Base-by-base conservation (phyloP, 2,888 invertebrate species). In the Ischnura elegans region DNA sequence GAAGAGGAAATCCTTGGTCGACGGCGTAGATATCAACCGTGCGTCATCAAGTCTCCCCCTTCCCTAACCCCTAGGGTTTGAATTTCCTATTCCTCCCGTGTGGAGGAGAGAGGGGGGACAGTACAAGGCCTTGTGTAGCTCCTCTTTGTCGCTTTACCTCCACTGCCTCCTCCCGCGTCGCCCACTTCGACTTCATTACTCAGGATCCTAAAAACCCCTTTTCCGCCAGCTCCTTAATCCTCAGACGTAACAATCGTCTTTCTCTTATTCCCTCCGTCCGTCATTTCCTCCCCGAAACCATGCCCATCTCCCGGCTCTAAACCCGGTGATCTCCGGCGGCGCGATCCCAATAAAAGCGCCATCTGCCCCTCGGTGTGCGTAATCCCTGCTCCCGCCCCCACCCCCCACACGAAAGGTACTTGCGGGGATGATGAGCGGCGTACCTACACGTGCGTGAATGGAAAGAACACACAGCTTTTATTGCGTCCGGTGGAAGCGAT, bases 201-300 rank as follows among this genome's bases (percentile, higher is more conserved):
- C 45, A 42, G 16, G 46, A 86, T 46, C 86, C 90, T 51, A 42
- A 90, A 45, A 43, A 4, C 55, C 55, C 36, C 61, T 61, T 25
- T 43, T 61, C n/a, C 90, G 43, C 61, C 55, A 16, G 51, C 87
- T 61, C 61, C 87, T 90, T 90, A 61, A 90, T 87, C 87, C 87
- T 55, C 55, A 21, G 61, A 43, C 66, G 43, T 66, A 87, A 51
- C 87, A 87, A 87, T 55, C 66, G 90, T 61, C n/a, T 43, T n/a
- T 43, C 90, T 43, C 21, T n/a, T 5, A 46, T n/a, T n/a, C 46
- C n/a, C 46, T 86, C 43, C 51, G 85, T 16, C 86, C 61, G 8
- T 6, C 61, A n/a, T 55, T 66, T 66, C 42, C 87, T 42, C 10
- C n/a, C n/a, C 61, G 66, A 90, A 43, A 45, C 43, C 61, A 21